Evolutionary conservation across 2,888 invertebrate species (phyloP).

Genomic region (Rotaria socialis): DNA sequence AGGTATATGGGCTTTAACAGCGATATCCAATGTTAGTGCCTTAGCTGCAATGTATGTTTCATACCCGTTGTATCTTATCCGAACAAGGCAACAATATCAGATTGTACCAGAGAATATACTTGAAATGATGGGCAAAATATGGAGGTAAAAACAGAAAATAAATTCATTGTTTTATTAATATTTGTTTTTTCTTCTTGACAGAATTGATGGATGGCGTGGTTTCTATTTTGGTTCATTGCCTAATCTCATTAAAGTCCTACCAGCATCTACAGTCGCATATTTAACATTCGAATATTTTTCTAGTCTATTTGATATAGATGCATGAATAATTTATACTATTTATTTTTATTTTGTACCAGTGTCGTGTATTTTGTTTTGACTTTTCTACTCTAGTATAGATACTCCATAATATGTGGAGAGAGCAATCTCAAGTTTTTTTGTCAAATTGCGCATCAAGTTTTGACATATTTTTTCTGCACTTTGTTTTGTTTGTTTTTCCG

Average conservation of each 20-base stretch:
- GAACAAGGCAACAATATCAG: conserved; percentile 42
- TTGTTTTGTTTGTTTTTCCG: background rate
- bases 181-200: background rate
- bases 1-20: conserved; percentile 1
- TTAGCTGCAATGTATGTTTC: conserved; percentile 38
- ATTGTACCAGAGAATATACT: conserved; percentile 37
- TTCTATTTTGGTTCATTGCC: conserved; percentile 42
- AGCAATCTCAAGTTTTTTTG: background rate
- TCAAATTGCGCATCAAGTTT: background rate
- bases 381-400: background rate
- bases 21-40: conserved; percentile 33
- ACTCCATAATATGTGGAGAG: background rate
- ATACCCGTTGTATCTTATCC: conserved; percentile 41
- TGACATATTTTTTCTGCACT: too few species aligned
- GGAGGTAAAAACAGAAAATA: background rate
- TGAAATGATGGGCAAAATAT: conserved; percentile 42
- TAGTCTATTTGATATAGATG: conserved; percentile 37
- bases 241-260: conserved; percentile 41
- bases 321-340: background rate
- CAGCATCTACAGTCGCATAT: conserved; percentile 40
- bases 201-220: conserved; percentile 38
- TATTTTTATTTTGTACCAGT: background rate
- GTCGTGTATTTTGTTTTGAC: background rate
- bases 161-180: background rate
- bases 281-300: conserved; percentile 39